Base-by-base conservation (phyloP, 2,113 vertebrate genomes). In the Amphiprion percula region DNA sequence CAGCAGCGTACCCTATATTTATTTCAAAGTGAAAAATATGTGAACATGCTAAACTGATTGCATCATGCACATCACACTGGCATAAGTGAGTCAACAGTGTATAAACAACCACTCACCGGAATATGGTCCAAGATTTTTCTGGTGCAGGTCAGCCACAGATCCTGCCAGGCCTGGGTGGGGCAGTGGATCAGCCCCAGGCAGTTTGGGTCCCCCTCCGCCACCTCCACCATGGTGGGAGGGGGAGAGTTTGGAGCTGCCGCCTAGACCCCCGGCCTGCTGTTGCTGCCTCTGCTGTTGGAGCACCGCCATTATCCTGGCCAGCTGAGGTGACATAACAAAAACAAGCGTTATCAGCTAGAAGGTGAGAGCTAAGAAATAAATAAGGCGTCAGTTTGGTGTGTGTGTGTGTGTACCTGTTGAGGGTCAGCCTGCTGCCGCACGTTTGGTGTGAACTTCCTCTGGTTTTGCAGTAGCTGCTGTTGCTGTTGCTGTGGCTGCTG, bases 361-460 rank as follows among this genome's bases (percentile, higher is more conserved):
- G 23, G 21, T 17, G 14, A 50, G 37, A 54, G 19, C 16, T 30
- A 16, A 26, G 19, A 44, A 10, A 7, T 0, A 37, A 49, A 3
- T 16, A 14, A 26, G 0, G 19, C 74, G 19, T 8, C 17, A 23
- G 60, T 49, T 3, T 63, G 16, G 14, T n/a, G 30, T 52, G 47
- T 12, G 23, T 8, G 24, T 68, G 14, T 24, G 6, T 6, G 2
- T 81, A 99, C 98, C 97, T 99, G 97, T 85, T 99, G 98, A 41
- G 94, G 94, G 83, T 99, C 98, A 52, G 97, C 92, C 92, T 98
- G 98, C 72, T 98, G 98, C 65, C 98, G 95, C 78, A 98, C 95
- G 39, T 96, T 97, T 60, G 97, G 97, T 21, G 97, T 94, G 88
- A 99, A 96, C 94, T 99, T 99, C 81, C 98, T 97, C 96, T 99